Conservation (phyloP, 2,888 invertebrate genomes). For the Aplocera efformata region DNA sequence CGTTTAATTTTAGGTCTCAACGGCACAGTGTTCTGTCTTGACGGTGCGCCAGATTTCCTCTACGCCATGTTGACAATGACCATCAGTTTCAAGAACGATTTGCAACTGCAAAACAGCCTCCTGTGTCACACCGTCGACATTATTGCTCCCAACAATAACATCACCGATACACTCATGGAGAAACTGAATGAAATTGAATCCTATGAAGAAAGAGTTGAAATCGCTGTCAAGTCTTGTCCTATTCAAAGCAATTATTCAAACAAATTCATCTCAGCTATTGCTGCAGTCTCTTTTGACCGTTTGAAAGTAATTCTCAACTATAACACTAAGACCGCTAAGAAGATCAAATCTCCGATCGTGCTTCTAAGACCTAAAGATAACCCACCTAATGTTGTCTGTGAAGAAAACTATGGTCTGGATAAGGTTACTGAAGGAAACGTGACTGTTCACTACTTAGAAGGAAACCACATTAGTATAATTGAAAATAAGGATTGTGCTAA, state of each 20-base stretch:
- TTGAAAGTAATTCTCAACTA: constrained; percentile 75
- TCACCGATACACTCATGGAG: constrained; percentile 51
- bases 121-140: constrained; percentile 79
- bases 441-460: constrained; percentile 83
- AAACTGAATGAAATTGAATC: constrained; percentile 75
- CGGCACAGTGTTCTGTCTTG: constrained; percentile 86
- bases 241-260: constrained; percentile 60
- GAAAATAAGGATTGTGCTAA: constrained; percentile 83
- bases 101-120: constrained; percentile 78
- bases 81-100: constrained; percentile 61
- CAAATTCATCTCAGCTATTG: constrained; percentile 47
- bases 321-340: constrained; percentile 62
- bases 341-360: constrained; percentile 79
- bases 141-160: constrained; percentile 60
- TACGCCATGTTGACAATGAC: constrained; percentile 76
- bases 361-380: constrained; percentile 83
- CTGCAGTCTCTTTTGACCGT: constrained; percentile 66
- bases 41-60: constrained; percentile 89
- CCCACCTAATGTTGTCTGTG: constrained; percentile 70
- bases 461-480: constrained; percentile 85
- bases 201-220: constrained; percentile 79
- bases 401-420: constrained; percentile 84
- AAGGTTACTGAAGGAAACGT: constrained; percentile 79
- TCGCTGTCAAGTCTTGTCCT: constrained; percentile 58
- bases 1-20: constrained; percentile 52